Evolutionary conservation across 2,113 vertebrate genomes (phyloP).

Genomic region (Cepphus grylle): DNA sequence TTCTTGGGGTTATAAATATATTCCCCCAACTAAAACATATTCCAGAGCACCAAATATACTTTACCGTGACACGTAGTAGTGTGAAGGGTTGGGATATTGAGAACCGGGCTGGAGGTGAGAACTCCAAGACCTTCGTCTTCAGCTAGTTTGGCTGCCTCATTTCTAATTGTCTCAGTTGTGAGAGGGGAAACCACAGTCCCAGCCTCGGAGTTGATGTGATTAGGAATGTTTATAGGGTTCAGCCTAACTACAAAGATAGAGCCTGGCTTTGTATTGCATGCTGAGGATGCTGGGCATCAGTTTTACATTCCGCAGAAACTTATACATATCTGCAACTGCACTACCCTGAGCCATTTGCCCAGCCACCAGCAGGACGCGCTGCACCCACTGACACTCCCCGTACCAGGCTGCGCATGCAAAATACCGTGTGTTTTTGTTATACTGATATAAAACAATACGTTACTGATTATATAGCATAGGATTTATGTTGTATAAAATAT

Average conservation of each 20-base stretch:
- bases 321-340: background rate
- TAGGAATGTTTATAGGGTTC: background rate
- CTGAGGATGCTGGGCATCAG: background rate
- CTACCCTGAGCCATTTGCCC: background rate
- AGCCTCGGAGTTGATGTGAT: background rate
- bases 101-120: background rate
- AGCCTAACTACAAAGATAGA: background rate
- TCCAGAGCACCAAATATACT: background rate
- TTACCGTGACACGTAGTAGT: background rate
- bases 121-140: background rate
- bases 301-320: background rate
- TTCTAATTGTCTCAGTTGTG: background rate
- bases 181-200: background rate
- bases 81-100: fast-evolving
- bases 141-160: background rate
- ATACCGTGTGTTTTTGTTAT: background rate
- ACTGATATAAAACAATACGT: background rate
- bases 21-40: background rate
- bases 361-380: background rate
- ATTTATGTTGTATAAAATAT: background rate
- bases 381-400: background rate
- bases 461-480: background rate
- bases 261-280: background rate
- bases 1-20: background rate
- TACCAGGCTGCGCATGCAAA: background rate